phyloP scores from a whole-genome alignment of 1,140 invertebrate genomes.

The Potamilus streckersoni region DNA sequence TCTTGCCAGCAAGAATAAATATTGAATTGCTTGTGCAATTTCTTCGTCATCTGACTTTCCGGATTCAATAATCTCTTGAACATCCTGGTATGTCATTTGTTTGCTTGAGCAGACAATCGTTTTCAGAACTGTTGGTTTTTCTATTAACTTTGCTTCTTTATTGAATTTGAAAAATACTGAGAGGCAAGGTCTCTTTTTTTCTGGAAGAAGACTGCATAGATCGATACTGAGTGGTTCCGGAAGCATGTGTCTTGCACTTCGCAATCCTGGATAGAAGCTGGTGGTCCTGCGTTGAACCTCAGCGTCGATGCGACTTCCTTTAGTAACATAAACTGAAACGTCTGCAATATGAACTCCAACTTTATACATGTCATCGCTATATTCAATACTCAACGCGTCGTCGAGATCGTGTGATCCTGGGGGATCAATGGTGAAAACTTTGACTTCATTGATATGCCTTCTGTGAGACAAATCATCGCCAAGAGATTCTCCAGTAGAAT shows the following conservation, averaged over 20 bases:
- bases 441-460: not conserved
- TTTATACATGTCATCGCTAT: slow-evolving; percentile 18
- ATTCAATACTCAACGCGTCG: slow-evolving; percentile 85
- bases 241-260: slow-evolving; percentile 59
- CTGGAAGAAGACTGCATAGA: slow-evolving; percentile 62
- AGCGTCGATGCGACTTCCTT: slow-evolving; percentile 39
- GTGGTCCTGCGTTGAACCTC: slow-evolving; percentile 52
- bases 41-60: not conserved
- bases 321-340: slow-evolving; percentile 49
- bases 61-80: slow-evolving; percentile 30
- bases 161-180: slow-evolving; percentile 44
- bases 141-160: slow-evolving; percentile 21
- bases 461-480: not conserved
- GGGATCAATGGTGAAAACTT: slow-evolving; percentile 94
- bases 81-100: slow-evolving; percentile 38
- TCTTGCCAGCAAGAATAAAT: slow-evolving; percentile 31
- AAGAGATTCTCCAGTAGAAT: not conserved
- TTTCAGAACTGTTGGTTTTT: slow-evolving; percentile 9
- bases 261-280: slow-evolving; percentile 48
- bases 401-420: slow-evolving; percentile 98
- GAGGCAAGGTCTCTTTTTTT: slow-evolving; percentile 46
- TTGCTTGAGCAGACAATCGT: slow-evolving; percentile 23
- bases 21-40: slow-evolving; percentile 17
- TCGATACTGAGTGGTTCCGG: slow-evolving; percentile 61
- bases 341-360: slow-evolving; percentile 62